Base-by-base conservation (phyloP, 1,140 invertebrate genomes). In the Chelonus insularis region DNA sequence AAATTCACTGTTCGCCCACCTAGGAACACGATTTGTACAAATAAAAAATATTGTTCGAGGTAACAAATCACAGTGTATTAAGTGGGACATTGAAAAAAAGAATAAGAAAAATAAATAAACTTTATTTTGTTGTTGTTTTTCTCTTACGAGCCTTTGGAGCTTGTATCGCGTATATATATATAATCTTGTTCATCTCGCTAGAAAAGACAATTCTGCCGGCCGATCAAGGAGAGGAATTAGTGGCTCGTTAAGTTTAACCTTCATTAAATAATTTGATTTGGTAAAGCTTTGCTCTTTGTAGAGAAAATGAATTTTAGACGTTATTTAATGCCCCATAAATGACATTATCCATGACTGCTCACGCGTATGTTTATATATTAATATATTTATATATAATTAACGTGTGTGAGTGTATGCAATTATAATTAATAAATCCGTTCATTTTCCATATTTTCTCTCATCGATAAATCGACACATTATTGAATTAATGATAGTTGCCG, bases 21-120 rank as follows among this genome's bases (percentile, higher is more conserved):
- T 45, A 21, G 16, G 9, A 21, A 45, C 43, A 21, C 18, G 43
- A 1, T 45, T 45, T 18, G 20, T 45, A 20, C 16, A 18, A 45
- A 34, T 29, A 29, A 59, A 37, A 52, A 51, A 51, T 14, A 50
- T 37, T 39, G 21, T 54, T 60, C 50, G 37, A 54, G 58, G 48
- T 60, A 60, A 60, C 23, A 25, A 51, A 60, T 60, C 58, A 60
- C 58, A 60, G 58, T 60, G 58, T 45, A 50, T 60, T 36, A 39
- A 60, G 58, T 52, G 55, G 32, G 48, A 51, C 23, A 54, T 54
- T 54, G 14, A 5, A 52, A 41, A 48, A 14, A 21, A 36, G 32
- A 29, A 58, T 36, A 47, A 34, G 12, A 57, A 52, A 52, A 41
- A 54, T 23, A 54, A 54, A 60, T 41, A 57, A 34, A n/a, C n/a